These are phyloP conservation scores for Hipparchia semele DNA, from an alignment of 2,888 invertebrate genomes.

Conservation along the genomic window DNA sequence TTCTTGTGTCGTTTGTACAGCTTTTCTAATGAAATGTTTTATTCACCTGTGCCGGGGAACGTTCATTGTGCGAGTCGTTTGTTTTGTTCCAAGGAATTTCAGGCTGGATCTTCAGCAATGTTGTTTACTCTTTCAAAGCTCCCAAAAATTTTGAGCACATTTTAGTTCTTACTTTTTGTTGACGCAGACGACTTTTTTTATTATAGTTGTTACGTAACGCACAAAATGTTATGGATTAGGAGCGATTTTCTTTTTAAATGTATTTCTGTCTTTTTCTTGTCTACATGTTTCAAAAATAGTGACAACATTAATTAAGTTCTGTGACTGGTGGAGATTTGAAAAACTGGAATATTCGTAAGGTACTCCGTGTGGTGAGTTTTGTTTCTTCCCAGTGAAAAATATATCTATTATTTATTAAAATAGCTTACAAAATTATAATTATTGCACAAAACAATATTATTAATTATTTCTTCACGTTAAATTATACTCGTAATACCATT, in stretches of 20 bases:
- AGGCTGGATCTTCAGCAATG: conserved; percentile 1
- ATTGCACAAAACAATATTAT: too few species aligned
- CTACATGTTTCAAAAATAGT: too few species aligned
- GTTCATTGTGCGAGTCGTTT: conserved; percentile 17
- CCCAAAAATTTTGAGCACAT: conserved; percentile 7
- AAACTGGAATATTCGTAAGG: neutral
- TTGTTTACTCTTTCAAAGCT: conserved; percentile 9
- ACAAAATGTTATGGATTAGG: neutral
- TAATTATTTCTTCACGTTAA: neutral
- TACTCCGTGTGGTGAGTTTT: neutral
- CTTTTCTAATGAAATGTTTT: conserved; percentile 48
- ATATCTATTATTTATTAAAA: neutral
- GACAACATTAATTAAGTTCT: too few species aligned
- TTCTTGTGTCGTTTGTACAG: conserved; percentile 44
- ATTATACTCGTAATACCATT: neutral
- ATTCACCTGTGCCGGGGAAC: conserved; percentile 34
- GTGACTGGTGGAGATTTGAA: too few species aligned
- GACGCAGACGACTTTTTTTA: neutral
- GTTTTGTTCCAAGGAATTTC: conserved; percentile 18
- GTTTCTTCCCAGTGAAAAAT: too few species aligned
- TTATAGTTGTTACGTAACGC: neutral
- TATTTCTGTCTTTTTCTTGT: too few species aligned
- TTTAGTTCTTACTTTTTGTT: conserved; percentile 3
- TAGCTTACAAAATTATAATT: neutral
- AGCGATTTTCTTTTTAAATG: too few species aligned